Conservation (phyloP, 2,797 vertebrate genomes). For the Gila robusta region DNA sequence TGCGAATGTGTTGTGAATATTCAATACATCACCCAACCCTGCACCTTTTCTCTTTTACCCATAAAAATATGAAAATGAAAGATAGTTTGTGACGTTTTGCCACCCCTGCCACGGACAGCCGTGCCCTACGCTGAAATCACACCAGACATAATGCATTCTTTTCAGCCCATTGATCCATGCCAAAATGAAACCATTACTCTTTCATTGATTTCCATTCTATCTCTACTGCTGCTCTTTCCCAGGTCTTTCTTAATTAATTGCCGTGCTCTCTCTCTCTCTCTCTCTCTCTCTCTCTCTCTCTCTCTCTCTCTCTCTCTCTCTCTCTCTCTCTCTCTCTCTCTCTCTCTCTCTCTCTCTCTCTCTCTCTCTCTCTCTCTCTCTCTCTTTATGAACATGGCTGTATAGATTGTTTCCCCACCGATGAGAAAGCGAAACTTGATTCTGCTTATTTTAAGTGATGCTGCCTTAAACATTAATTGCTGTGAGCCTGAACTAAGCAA, state of each 20-base stretch:
- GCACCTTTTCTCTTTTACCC: not conserved
- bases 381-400: conserved; percentile 34
- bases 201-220: conserved; percentile 56
- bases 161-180: conserved; percentile 52
- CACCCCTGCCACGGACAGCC: not conserved
- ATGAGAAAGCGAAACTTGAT: not conserved
- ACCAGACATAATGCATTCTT: conserved; percentile 46
- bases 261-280: conserved; percentile 4
- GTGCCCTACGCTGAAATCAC: conserved; percentile 49
- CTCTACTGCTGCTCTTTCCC: conserved; percentile 45
- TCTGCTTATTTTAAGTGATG: conserved; percentile 25
- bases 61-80: conserved; percentile 14
- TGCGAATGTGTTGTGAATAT: not conserved
- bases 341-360: conserved; percentile 8
- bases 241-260: conserved; percentile 58
- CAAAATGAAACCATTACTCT: conserved; percentile 55
- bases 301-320: conserved; percentile 14
- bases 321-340: no score
- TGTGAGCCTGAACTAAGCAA: not conserved
- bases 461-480: conserved; percentile 42
- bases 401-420: conserved; percentile 11
- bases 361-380: not conserved
- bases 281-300: conserved; percentile 23
- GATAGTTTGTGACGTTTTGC: not conserved
- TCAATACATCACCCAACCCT: not conserved